phyloP scores from a whole-genome alignment of 2,113 vertebrate genomes.

The Siniperca knerii region DNA sequence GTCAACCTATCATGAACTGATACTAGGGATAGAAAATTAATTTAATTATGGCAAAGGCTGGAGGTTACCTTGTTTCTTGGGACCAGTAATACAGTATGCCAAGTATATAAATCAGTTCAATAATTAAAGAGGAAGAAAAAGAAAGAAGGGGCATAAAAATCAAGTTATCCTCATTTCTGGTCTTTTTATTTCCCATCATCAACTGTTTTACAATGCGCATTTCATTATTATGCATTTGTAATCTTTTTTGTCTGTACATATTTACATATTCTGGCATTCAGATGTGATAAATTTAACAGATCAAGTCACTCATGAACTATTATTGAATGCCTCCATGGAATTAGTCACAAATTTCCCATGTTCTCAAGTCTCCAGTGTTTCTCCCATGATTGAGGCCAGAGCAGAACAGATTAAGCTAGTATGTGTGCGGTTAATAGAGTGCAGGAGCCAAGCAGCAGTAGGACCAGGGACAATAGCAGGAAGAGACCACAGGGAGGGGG shows the following conservation, averaged over 20 bases:
- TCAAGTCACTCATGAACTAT: conserved; percentile 3
- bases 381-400: conserved; percentile 39
- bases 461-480: conserved; percentile 78
- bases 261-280: conserved; percentile 23
- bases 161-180: background rate
- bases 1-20: background rate
- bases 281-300: background rate
- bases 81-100: background rate
- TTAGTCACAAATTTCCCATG: conserved; percentile 38
- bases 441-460: conserved; percentile 66
- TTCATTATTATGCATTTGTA: background rate
- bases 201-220: background rate
- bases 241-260: background rate
- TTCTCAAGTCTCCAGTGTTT: conserved; percentile 40
- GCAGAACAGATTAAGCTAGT: conserved; percentile 42
- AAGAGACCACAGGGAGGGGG: conserved; percentile 76
- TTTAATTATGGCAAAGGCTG: background rate
- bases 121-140: conserved; percentile 1
- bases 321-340: conserved; percentile 23
- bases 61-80: conserved; percentile 17
- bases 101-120: background rate
- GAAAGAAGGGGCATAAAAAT: background rate
- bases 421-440: conserved; percentile 66
- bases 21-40: background rate
- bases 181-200: background rate